Evolutionary conservation across 2,888 invertebrate species (phyloP), one percentile per base, ranked within the genome.

Genomic region (Sphaerophoria taeniata): DNA sequence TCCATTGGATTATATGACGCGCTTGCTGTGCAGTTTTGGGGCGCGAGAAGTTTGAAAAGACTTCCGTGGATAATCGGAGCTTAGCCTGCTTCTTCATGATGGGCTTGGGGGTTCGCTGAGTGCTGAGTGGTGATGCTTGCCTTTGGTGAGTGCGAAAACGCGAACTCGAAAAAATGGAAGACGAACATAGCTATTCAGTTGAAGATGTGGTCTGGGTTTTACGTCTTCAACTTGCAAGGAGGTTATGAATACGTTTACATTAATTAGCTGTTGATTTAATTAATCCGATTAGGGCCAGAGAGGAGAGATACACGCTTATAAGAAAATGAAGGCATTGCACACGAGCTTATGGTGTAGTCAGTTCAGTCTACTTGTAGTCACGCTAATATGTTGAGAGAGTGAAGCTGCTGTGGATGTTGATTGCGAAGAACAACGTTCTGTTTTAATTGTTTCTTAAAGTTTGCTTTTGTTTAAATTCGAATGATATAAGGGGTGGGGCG

Each of bases 261-360:
- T 90, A 91, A 90, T 90, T 90, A 90, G 89, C 89, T 90, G 89
- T 89, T 87, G 91, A 91, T 90, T 90, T 90, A 90, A 90, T 90
- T 90, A 90, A 90, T 89, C 88, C 81, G 80, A 85, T 85, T 85
- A 73, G 47, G 53, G 34, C 34, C 12, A 9, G 36, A 51, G 58
- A 36, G 47, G 24, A 24, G 24, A 24, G 24, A 1, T 24, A 24
- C 2, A 24, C 24, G 2, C 24, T 24, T 24, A 24, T 24, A 31
- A 33, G 12, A 33, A n/a, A 24, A 24, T 11, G n/a, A 16, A 16
- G 58, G 49, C 45, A 34, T 43, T 9, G 9, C 39, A 43, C 39
- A 39, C 12, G 16, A 24, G 61, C 60, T 60, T 60, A 56, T 56
- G 65, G 72, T 53, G 49, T 24, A 14, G 45, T 56, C 31, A 65